Evolutionary conservation across 1,140 invertebrate genomes (phyloP), one percentile per base, ranked within the genome.

Genomic region (Aphelinus atriplicis): DNA sequence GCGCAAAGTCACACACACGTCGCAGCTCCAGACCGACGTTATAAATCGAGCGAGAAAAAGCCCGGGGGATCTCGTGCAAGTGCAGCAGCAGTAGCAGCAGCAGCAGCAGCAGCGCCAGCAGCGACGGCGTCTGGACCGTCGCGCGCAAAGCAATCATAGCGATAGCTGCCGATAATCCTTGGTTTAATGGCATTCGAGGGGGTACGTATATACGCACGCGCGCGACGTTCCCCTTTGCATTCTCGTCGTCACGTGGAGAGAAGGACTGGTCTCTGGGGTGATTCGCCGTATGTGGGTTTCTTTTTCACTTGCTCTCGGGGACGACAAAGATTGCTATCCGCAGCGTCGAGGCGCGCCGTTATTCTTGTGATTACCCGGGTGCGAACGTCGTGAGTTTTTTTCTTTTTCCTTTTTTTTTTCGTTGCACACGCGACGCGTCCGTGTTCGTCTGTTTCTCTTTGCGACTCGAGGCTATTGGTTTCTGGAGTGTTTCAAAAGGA

Each of bases 91-190:
- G 51, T 53, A 53, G 9, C 51, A 53, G 51, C 51, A 53, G 51
- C 51, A 53, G 51, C 51, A 53, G 9, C 9, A 53, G 4, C 4
- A 53, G 51, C 4, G 51, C 4, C 4, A 53, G 51, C 4, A 53
- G 9, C 26, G 26, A 26, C 26, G 26, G 26, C 26, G 26, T 26
- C 26, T 26, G 26, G 26, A 26, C 26, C 26, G 26, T 26, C 26
- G 26, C 26, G 26, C 55, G 64, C 53, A 66, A 66, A 71, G 74
- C 68, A 76, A 76, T 76, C 74, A 76, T 71, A 60, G 55, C 68
- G 74, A 76, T 76, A 60, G 67, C 68, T 76, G 61, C 62, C 68
- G 74, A 76, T 76, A 76, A 76, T 76, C 74, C 74, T 26, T 47
- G 45, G 68, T 76, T 76, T 76, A 76, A 76, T 76, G 67, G 68